phyloP scores from a whole-genome alignment of 2,888 invertebrate genomes.

The Tenodera sinensis region DNA sequence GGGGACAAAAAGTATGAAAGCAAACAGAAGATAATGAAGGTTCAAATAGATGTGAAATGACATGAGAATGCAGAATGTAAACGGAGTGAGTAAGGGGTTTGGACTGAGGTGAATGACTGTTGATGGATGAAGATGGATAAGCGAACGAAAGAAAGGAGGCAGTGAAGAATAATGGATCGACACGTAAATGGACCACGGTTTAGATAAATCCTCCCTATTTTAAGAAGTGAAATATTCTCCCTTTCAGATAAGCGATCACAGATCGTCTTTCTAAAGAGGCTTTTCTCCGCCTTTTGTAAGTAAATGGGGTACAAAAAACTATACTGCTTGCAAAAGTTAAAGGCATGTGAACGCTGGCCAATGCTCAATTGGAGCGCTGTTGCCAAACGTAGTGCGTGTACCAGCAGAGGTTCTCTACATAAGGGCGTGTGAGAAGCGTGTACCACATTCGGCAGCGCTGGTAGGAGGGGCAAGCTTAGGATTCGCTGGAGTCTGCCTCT shows the following conservation, averaged over 20 bases:
- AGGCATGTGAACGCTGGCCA: too few relatives aligned
- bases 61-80: not conserved
- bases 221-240: not conserved
- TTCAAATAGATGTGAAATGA: not conserved
- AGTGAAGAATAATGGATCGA: not conserved
- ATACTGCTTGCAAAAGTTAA: too few relatives aligned
- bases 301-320: too few relatives aligned
- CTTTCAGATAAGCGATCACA: not conserved
- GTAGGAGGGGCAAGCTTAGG: too few relatives aligned
- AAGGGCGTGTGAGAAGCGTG: too few relatives aligned
- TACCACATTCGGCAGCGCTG: too few relatives aligned
- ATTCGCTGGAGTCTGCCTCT: too few relatives aligned
- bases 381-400: too few relatives aligned
- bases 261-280: not conserved
- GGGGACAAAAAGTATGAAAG: not conserved
- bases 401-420: too few relatives aligned
- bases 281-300: too few relatives aligned
- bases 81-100: not conserved
- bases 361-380: too few relatives aligned
- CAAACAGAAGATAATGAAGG: not conserved
- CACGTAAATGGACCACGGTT: not conserved
- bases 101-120: slow-evolving; percentile 1
- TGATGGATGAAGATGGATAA: slow-evolving; percentile 10
- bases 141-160: not conserved
- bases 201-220: not conserved